phyloP scores from a whole-genome alignment of 2,888 invertebrate species.

The Caenorhabditis sp. region DNA sequence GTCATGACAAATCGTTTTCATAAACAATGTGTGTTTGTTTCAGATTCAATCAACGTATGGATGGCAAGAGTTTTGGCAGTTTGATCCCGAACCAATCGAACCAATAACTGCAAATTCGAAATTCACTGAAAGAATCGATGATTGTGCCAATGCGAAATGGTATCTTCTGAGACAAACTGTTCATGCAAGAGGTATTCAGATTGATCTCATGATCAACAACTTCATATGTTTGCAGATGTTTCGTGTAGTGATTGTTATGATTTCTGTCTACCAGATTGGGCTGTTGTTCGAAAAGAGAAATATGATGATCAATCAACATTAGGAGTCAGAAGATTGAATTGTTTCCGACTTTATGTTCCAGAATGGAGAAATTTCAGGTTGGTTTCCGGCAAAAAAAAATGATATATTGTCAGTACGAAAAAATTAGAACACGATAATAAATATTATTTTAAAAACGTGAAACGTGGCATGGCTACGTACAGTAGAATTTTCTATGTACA shows the following conservation, averaged over 20 bases:
- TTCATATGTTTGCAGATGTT: conserved; percentile 46
- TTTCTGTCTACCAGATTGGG: conserved; percentile 69
- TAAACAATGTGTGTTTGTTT: no score
- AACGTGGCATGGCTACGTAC: no score
- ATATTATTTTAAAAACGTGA: no score
- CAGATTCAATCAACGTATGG: conserved; percentile 67
- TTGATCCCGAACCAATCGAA: conserved; percentile 65
- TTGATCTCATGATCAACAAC: not conserved
- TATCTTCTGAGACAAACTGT: conserved; percentile 65
- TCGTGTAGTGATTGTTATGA: conserved; percentile 68
- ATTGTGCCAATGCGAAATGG: conserved; percentile 66
- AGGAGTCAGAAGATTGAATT: conserved; percentile 65
- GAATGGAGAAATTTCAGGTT: conserved; percentile 64
- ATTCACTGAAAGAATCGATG: conserved; percentile 51
- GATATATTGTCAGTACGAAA: no score
- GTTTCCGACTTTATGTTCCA: conserved; percentile 66
- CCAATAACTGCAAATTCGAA: conserved; percentile 35
- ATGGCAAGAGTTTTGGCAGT: conserved; percentile 70
- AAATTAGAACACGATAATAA: no score
- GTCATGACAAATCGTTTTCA: no score
- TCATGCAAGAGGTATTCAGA: conserved; percentile 58
- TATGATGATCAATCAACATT: conserved; percentile 63
- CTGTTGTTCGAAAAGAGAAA: conserved; percentile 59
- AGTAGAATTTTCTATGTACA: no score
- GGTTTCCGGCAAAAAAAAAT: no score